Evolutionary conservation across 2,888 invertebrate species (phyloP), one percentile per base, ranked within the genome.

Genomic region (Sphaerophoria taeniata): DNA sequence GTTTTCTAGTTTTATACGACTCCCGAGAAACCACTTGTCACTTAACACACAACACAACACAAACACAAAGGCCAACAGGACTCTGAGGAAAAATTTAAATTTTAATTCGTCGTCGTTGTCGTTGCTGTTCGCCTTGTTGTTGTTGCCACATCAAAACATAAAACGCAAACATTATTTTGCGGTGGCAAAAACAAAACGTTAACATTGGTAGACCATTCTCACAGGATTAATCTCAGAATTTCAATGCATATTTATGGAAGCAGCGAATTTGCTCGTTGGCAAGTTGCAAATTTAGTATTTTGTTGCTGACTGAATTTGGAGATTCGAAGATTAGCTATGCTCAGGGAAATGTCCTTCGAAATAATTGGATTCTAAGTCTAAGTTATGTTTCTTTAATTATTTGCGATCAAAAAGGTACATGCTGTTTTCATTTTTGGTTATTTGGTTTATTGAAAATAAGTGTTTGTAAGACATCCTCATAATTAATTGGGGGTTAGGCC

Each of bases 201-300:
- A 33, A 9, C 67, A 74, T 83, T 14, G 74, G 74, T 72, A 67
- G 7, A 72, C 75, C 67, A 79, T 72, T 71, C 84, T 79, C 84
- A 67, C 79, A 80, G 84, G 84, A 84, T 79, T 80, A 84, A 79
- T 84, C 84, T 79, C 79, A 16, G 84, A 73, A 81, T 85, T 81
- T 77, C 76, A 85, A 85, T 85, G 77, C 81, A 85, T 81, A 85
- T 85, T 85, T 85, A 85, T 85, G 85, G 77, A 73, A 73, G 65
- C 63, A 70, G 76, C 69, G 76, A 85, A 85, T 80, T 85, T 85
- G 85, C 77, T 85, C 74, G 71, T 24, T 24, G 24, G 24, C 24
- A 24, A 24, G 24, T 24, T 24, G 76, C 85, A 85, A 85, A 76
- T 65, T 73, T 76, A 77, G 71, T 67, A 76, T 76, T 60, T 80